A percentile compares a stretch with the other conserved stretches of the same genome.
Evolutionary conservation across 2,797 vertebrate species (phyloP).

Genomic region (Pitangus sulphuratus): DNA sequence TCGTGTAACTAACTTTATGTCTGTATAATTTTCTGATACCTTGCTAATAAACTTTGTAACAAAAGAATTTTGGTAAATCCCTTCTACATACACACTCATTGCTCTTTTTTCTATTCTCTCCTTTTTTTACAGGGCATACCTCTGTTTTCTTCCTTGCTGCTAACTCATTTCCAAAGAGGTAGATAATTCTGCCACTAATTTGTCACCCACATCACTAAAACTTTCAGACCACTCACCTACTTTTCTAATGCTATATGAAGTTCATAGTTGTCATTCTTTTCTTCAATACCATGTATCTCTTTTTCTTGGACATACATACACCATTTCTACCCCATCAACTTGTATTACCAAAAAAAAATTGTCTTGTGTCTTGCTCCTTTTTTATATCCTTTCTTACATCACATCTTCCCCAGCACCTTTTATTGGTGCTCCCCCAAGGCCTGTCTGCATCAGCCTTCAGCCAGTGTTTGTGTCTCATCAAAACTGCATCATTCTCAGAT

Average conservation of each 20-base stretch:
- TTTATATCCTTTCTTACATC: background rate
- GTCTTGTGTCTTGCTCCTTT: background rate
- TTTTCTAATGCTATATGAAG: background rate
- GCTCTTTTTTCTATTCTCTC: background rate
- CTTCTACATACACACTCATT: background rate
- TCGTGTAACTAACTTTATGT: constrained; percentile 17
- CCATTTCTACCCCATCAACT: background rate
- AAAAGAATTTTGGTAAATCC: background rate
- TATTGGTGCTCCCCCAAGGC: background rate
- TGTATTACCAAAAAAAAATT: background rate
- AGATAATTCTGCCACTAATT: background rate
- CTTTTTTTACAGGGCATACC: background rate
- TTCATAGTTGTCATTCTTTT: background rate
- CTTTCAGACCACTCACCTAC: background rate
- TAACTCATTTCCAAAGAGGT: background rate
- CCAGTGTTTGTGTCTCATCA: background rate
- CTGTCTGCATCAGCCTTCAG: background rate
- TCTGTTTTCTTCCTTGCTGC: background rate
- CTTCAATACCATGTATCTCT: background rate
- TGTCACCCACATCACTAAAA: background rate
- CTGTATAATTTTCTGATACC: background rate
- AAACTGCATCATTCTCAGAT: background rate
- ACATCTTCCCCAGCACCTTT: background rate
- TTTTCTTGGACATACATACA: background rate
- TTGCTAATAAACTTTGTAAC: constrained; percentile 14